A percentile compares a stretch with the other conserved stretches of the same genome.
phyloP scores from a whole-genome alignment of 2,113 vertebrate genomes.

The Myrmecophaga tridactyla region DNA sequence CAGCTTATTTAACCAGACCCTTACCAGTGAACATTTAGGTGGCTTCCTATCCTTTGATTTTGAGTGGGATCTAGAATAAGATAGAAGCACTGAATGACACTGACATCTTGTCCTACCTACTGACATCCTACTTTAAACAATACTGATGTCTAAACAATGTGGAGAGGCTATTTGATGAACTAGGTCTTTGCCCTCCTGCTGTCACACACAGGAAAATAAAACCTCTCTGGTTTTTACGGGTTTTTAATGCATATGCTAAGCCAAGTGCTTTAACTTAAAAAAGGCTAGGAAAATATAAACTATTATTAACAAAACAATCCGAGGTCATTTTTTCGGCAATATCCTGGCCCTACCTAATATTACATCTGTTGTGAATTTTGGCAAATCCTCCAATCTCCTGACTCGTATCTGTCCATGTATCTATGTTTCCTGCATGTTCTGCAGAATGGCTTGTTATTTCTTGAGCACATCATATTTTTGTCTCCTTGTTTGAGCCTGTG shows the following conservation, averaged over 20 bases:
- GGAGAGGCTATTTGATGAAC: background rate
- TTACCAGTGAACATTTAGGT: background rate
- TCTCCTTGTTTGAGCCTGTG: background rate
- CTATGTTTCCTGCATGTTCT: background rate
- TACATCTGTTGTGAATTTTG: background rate
- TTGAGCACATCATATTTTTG: too few species aligned
- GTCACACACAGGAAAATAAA: background rate
- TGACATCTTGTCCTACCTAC: background rate
- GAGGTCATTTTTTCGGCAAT: background rate
- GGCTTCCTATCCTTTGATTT: conserved; percentile 13
- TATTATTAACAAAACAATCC: background rate
- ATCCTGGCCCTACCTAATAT: background rate
- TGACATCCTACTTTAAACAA: background rate
- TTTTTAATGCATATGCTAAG: background rate
- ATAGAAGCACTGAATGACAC: background rate
- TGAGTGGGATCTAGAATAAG: background rate
- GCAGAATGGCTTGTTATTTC: background rate
- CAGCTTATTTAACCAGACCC: background rate
- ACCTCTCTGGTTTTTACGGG: background rate
- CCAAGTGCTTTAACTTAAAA: background rate
- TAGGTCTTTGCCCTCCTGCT: background rate
- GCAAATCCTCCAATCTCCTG: background rate
- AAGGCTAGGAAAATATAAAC: background rate
- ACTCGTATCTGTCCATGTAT: background rate
- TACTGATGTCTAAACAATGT: background rate